These are phyloP conservation scores for Metridium senile DNA, from an alignment of 92 coral and sea anemone genomes.

Conservation along the genomic window DNA sequence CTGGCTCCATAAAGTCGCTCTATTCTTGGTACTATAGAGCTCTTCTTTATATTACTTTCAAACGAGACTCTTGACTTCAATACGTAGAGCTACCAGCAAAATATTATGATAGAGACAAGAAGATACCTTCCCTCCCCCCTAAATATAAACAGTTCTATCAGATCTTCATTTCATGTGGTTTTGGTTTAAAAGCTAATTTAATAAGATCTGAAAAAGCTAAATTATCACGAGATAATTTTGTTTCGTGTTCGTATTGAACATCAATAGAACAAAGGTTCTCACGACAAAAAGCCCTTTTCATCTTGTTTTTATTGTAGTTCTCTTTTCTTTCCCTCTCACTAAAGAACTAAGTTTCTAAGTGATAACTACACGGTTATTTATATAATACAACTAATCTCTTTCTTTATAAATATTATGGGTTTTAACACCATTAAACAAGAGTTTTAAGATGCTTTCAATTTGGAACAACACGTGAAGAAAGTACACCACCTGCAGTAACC, in stretches of 20 bases:
- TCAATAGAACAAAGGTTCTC: no score
- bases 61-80: neutral
- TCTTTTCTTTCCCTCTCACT: neutral
- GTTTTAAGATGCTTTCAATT: neutral
- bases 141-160: neutral
- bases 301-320: neutral
- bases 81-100: neutral
- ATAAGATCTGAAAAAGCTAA: neutral
- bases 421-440: neutral
- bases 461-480: neutral
- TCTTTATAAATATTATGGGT: neutral
- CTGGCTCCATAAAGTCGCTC: neutral
- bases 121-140: neutral
- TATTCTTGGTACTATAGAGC: neutral
- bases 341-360: neutral
- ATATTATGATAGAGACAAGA: neutral
- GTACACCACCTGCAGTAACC: conserved; percentile 10
- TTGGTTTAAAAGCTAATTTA: neutral
- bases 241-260: neutral
- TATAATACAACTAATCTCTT: neutral
- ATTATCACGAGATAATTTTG: neutral
- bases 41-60: neutral
- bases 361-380: neutral
- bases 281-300: no score
- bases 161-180: neutral